Evolutionary conservation across 1,140 invertebrate genomes (phyloP), one percentile per base, ranked within the genome.

Genomic region (Leucophenga varia): DNA sequence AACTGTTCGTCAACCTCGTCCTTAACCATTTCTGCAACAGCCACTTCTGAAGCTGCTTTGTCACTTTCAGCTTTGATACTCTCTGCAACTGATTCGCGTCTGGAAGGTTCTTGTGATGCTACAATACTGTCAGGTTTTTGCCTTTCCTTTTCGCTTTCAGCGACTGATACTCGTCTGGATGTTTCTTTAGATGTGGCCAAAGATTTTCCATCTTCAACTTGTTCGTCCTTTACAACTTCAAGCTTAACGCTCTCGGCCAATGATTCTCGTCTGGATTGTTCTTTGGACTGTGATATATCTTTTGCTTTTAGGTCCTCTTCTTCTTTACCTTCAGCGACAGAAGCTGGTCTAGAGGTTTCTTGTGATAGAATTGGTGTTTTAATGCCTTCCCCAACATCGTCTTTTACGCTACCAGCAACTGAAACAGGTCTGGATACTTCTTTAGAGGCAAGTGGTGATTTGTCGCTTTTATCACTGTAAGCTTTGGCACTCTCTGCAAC

Each of bases 41-140:
- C 21, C 6, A 16, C 19, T 30, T 45, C 16, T 12, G 32, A 16
- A n/a, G 35, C 43, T 7, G 48, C 48, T 10, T 45, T 49, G 10
- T 41, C 13, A 14, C 36, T 55, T 14, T 49, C 51, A 2, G 38
- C 42, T 12, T 53, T 52, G 2, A 38, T 12, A 37, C 54, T 57
- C 21, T 54, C 58, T 1, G 48, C 54, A 3, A 51, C 30, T 12
- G 60, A 61, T 19, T 47, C 47, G 1, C 43, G 54, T 0, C 55
- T 52, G 1, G 55, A 60, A 7, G 32, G 5, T 5, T 55, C 48
- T n/a, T 46, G 47, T 3, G 49, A 54, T 19, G 32, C 16, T 4
- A 38, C 13, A 10, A 12, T 20, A 18, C 39, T 22, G 1, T 14
- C 5, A 0, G 49, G 46, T 43, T 32, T 52, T 30, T 25, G 43